Percentiles rank a stretch among this genome's conserved stretches.
These are phyloP conservation scores for Rapana venosa DNA, from an alignment of 2,888 invertebrate genomes.

Conservation along the genomic window DNA sequence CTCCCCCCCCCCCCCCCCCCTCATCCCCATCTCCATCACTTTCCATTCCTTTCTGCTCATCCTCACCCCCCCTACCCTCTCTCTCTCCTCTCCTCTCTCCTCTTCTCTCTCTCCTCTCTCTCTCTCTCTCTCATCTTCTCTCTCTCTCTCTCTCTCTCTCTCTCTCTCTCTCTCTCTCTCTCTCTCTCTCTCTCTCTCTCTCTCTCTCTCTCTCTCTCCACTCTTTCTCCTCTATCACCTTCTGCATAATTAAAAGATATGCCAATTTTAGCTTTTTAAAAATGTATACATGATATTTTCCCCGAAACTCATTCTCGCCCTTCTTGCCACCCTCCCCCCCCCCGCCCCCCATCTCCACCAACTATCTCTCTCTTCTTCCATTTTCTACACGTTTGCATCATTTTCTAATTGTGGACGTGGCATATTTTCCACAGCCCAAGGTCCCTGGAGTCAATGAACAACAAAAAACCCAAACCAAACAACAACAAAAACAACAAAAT, in stretches of 20 bases:
- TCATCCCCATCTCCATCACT: neutral
- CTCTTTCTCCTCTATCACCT: too few relatives aligned
- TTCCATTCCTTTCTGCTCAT: neutral
- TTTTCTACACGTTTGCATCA: neutral
- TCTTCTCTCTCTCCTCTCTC: neutral
- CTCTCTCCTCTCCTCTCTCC: neutral
- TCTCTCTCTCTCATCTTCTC: too few relatives aligned
- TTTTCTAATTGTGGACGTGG: too few relatives aligned
- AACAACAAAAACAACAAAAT: too few relatives aligned
- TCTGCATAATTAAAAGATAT: too few relatives aligned
- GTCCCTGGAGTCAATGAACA: too few relatives aligned
- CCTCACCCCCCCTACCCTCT: neutral
- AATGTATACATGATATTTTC: too few relatives aligned
- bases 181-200: neutral
- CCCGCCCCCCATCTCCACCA: neutral
- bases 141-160: too few relatives aligned
- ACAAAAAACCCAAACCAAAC: too few relatives aligned
- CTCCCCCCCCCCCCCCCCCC: neutral
- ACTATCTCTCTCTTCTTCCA: neutral
- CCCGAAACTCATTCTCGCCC: neutral
- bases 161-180: neutral
- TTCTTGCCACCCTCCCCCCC: neutral
- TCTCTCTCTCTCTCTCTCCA: too few relatives aligned
- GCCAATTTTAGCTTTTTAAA: too few relatives aligned
- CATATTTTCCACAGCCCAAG: too few relatives aligned